phyloP scores from a whole-genome alignment of 2,888 invertebrate genomes.

The Strigamia transsilvanica region DNA sequence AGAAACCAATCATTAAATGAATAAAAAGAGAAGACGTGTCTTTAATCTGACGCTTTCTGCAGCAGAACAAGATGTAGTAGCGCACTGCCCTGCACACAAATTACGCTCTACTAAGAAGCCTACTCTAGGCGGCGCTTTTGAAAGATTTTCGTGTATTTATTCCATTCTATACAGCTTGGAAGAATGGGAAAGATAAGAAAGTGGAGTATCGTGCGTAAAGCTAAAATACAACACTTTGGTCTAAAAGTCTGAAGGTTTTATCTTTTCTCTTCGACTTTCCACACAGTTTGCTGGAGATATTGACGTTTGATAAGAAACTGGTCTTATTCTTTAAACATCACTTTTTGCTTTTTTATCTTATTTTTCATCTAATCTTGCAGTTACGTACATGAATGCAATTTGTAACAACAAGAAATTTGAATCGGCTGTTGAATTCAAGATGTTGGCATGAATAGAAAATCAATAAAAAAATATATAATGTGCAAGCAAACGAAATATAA shows the following conservation, averaged over 20 bases:
- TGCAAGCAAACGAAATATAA: too few relatives aligned
- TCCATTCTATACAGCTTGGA: neutral
- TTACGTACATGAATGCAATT: neutral
- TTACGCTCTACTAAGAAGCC: neutral
- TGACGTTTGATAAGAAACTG: conserved; percentile 7
- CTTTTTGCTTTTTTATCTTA: neutral
- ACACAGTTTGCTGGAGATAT: conserved; percentile 17
- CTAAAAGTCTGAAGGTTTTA: neutral
- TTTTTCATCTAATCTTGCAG: neutral
- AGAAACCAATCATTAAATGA: conserved; percentile 31
- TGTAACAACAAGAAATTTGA: neutral
- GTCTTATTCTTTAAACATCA: neutral
- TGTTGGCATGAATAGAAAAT: neutral
- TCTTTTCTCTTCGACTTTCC: neutral
- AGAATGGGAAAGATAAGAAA: neutral
- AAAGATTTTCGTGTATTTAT: conserved; percentile 22
- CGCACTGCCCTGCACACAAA: conserved; percentile 4
- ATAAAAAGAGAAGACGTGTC: conserved; percentile 31
- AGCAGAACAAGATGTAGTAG: conserved; percentile 17
- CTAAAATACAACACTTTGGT: neutral
- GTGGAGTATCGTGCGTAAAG: conserved; percentile 27
- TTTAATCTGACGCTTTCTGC: neutral
- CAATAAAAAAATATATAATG: too few relatives aligned
- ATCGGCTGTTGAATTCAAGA: neutral
- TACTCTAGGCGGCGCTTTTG: neutral